Evolutionary conservation across 2,797 vertebrate species (phyloP), one percentile per base, ranked within the genome.

Genomic region (Nannoperca australis): DNA sequence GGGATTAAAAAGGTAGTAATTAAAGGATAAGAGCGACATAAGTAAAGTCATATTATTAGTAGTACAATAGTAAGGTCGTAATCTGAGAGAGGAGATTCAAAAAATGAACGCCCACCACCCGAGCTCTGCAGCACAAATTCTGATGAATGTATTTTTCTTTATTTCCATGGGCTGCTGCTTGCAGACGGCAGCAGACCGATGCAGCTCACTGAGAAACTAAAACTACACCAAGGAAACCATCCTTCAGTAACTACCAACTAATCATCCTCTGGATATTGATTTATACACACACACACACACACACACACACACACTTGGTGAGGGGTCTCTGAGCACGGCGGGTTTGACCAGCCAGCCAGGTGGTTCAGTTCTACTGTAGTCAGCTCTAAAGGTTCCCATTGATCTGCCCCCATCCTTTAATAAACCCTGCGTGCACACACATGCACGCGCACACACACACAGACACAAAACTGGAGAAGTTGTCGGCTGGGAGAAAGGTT

Each of bases 341-440:
- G 85, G 85, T 86, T 87, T 79, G 87, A 85, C 81, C 88, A 88
- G 89, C 72, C 85, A 87, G 90, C 77, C 90, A 86, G 86, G 89
- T 81, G 69, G 81, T 83, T 89, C 87, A 80, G 82, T 90, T 91
- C 90, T 91, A 89, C 92, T 89, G 89, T 86, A 91, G 92, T 94
- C 92, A 94, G 91, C 92, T 93, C 70, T 78, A 91, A 92, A 89
- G 88, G 84, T 89, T 91, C 75, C 78, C 88, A 93, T 93, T 93
- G 92, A 94, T 93, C 84, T 84, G 85, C 75, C 69, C 79, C 83
- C 76, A 84, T 83, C 78, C 90, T 90, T 89, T 91, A 93, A 93
- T 89, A 93, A 93, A 85, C 82, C 74, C 66, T 6, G 0, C 45
- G 10, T 73, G 34, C 85, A 40, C 74, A 44, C 66, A 27, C 47